Percentiles rank a stretch among this genome's conserved stretches.
Conservation (phyloP, 2,888 invertebrate genomes). For the Lomographa bimaculata region DNA sequence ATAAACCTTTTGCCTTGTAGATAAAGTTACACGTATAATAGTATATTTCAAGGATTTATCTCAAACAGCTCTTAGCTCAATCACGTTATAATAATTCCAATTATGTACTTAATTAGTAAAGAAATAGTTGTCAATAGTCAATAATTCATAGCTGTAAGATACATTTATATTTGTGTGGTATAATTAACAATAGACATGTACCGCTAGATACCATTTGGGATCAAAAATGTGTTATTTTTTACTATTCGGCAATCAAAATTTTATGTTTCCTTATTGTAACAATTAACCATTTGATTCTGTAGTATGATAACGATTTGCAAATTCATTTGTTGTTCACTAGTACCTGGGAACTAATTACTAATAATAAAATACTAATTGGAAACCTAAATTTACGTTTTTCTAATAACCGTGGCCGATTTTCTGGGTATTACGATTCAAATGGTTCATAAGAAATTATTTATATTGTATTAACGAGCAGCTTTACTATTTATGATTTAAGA, state of each 20-base stretch:
- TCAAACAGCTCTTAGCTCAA: conserved; percentile 44
- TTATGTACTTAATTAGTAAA: conserved; percentile 70
- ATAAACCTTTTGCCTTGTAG: conserved; percentile 36
- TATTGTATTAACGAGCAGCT: conserved; percentile 65
- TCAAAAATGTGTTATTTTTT: conserved; percentile 56
- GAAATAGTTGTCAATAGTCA: conserved; percentile 66
- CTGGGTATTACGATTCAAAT: conserved; percentile 25
- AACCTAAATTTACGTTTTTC: conserved; percentile 46
- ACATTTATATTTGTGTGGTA: conserved; percentile 44
- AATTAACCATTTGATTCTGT: too few relatives aligned
- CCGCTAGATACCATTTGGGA: conserved; percentile 55
- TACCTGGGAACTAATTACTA: too few relatives aligned
- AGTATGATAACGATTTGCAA: too few relatives aligned
- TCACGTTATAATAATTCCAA: conserved; percentile 46
- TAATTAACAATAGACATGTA: conserved; percentile 27
- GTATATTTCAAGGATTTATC: conserved; percentile 32
- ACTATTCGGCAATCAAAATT: not conserved
- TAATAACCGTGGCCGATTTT: too few relatives aligned
- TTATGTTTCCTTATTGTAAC: conserved; percentile 22
- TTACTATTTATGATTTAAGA: conserved; percentile 82
- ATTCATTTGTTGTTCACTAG: too few relatives aligned
- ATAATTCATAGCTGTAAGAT: conserved; percentile 53
- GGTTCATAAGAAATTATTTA: conserved; percentile 25
- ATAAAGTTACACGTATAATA: conserved; percentile 26
- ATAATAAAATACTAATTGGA: conserved; percentile 48